phyloP scores from a whole-genome alignment of 2,888 invertebrate species.

The Norana najaformis region DNA sequence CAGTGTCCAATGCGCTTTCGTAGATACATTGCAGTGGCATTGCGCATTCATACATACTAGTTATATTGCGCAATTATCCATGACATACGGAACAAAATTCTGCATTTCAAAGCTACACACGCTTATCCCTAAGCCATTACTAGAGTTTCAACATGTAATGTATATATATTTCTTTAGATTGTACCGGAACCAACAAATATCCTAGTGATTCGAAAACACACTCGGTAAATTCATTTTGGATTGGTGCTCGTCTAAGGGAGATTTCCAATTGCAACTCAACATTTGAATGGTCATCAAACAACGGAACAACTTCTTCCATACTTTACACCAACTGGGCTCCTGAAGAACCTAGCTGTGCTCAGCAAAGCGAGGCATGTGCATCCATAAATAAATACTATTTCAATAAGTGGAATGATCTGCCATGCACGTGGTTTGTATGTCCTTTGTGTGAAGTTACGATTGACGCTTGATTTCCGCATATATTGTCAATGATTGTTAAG shows the following conservation, averaged over 20 bases:
- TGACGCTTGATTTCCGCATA: background rate
- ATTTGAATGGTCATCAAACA: background rate
- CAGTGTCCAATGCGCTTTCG: too few species aligned
- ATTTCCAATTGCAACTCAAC: background rate
- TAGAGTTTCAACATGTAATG: background rate
- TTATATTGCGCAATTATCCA: too few species aligned
- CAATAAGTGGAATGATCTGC: background rate
- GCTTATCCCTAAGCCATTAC: too few species aligned
- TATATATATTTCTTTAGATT: background rate
- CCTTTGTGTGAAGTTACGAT: background rate
- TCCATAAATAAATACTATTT: background rate
- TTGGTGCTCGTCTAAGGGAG: background rate
- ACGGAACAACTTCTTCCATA: background rate
- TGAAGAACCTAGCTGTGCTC: background rate
- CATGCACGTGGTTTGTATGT: background rate
- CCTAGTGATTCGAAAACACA: background rate
- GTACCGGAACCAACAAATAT: background rate
- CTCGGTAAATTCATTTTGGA: background rate
- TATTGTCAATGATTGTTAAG: too few species aligned
- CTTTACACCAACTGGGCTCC: background rate
- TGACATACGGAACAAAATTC: too few species aligned
- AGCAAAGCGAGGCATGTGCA: background rate
- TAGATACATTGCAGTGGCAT: too few species aligned
- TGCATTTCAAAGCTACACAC: too few species aligned
- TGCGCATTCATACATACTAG: too few species aligned